Base-by-base conservation (phyloP, 2,113 vertebrate species). In the Condylura cristata region DNA sequence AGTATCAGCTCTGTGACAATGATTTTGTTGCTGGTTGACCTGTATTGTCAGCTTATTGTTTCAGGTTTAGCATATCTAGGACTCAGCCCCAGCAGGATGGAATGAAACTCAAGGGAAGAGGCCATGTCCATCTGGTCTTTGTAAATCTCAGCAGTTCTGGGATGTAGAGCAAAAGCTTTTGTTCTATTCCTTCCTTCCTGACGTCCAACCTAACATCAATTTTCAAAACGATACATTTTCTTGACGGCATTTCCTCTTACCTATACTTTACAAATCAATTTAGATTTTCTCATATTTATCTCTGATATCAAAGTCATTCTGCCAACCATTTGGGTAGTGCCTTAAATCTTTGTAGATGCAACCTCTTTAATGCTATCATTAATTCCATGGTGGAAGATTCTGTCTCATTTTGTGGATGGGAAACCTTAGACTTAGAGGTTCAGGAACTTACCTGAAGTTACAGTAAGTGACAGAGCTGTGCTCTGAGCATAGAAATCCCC, bases 181-280 rank as follows among this genome's bases (percentile, higher is more conserved):
- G 5, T 83, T 81, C n/a, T 41, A n/a, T 44, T 75, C 39, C 63
- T 83, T 81, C 39, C 63, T 83, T 79, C 88, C 20, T 60, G 17
- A 66, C 82, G 72, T 81, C 46, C 16, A 80, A 10, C 44, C 71
- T 78, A n/a, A 68, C 34, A 70, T n/a, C 18, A 13, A 30, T 14
- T 91, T 93, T 66, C 56, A 61, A 82, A 85, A 46, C 22, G 16
- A 30, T 10, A 0, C 53, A 22, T 68, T 85, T 92, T 86, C 92
- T 83, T 83, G n/a, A 84, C 86, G 46, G 53, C 46, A 18, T 65
- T 80, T 86, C 51, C 30, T 83, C 87, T 68, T 84, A 32, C 10
- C 44, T 76, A 76, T 71, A 68, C 60, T 85, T 86, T 80, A 39
- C 78, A 96, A 65, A 70, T 74, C 41, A 34, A 48, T 71, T 72